Conservation (phyloP, 2,113 vertebrate species). For the Prionailurus viverrinus region DNA sequence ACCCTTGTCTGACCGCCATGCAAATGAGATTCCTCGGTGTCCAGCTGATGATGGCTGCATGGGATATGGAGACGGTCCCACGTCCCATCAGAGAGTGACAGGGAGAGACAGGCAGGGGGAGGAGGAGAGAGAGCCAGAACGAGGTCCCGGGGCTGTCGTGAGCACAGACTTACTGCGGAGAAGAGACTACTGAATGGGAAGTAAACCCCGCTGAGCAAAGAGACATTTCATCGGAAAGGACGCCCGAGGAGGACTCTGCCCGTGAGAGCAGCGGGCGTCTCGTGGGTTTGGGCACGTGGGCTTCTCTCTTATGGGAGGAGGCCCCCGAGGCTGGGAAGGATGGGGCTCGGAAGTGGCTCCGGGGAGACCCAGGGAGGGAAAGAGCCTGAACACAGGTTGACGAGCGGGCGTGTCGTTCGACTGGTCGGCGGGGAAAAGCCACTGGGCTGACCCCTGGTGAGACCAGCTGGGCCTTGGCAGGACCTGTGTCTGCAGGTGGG, state of each 20-base stretch:
- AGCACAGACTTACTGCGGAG: rapidly evolving
- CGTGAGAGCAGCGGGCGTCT: rapidly evolving
- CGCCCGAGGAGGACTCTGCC: too few relatives aligned
- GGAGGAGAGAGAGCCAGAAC: background rate
- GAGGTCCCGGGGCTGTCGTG: rapidly evolving
- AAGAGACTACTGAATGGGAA: background rate
- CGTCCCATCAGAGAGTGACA: rapidly evolving
- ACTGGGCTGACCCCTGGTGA: background rate
- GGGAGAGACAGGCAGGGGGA: rapidly evolving
- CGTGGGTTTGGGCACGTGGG: rapidly evolving
- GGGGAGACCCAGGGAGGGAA: background rate
- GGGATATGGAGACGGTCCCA: background rate
- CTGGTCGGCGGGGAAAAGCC: background rate
- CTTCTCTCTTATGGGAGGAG: background rate
- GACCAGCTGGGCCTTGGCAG: too few relatives aligned
- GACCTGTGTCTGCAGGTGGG: background rate
- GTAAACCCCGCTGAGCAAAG: rapidly evolving
- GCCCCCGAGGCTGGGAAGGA: background rate
- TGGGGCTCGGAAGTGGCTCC: background rate
- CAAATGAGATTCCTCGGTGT: background rate
- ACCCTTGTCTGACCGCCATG: rapidly evolving
- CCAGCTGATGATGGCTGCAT: background rate
- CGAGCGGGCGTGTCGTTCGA: background rate
- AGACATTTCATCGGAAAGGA: background rate
- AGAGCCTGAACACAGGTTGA: too few relatives aligned